A percentile compares a stretch with the other conserved stretches of the same genome.
These are phyloP conservation scores for Peromyscus maniculatus DNA, from an alignment of 2,113 vertebrate genomes.

Conservation along the genomic window DNA sequence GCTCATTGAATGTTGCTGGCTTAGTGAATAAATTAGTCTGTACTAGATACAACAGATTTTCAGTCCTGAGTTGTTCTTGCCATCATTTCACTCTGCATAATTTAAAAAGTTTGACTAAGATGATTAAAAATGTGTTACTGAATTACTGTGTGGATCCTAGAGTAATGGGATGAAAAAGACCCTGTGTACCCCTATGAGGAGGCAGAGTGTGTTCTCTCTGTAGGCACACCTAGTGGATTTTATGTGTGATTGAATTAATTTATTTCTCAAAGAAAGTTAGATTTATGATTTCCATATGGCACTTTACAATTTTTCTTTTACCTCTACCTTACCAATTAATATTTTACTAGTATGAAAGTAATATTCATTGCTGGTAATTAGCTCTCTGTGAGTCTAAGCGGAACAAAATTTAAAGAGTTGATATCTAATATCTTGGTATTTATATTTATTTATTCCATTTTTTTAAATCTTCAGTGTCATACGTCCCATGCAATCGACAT, in stretches of 20 bases:
- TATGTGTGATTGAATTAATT: slow-evolving; percentile 63
- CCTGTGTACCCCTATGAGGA: neutral
- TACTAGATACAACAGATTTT: slow-evolving; percentile 73
- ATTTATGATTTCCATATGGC: slow-evolving; percentile 61
- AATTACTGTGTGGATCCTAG: slow-evolving; percentile 65
- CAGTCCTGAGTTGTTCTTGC: slow-evolving; percentile 69
- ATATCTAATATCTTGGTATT: neutral
- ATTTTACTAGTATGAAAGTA: slow-evolving; percentile 50
- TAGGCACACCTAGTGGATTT: slow-evolving; percentile 48
- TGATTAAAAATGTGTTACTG: slow-evolving; percentile 75
- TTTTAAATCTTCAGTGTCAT: neutral
- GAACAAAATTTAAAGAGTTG: slow-evolving; percentile 1
- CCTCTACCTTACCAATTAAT: neutral
- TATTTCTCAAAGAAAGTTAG: slow-evolving; percentile 61
- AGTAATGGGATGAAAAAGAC: slow-evolving; percentile 49
- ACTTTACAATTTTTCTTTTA: slow-evolving; percentile 60
- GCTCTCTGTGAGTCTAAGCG: slow-evolving; percentile 25
- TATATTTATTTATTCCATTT: neutral
- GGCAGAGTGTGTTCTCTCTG: slow-evolving; percentile 12
- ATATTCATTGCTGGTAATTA: slow-evolving; percentile 31
- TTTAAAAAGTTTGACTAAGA: slow-evolving; percentile 69
- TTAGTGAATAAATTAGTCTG: slow-evolving; percentile 70
- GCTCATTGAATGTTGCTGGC: slow-evolving; percentile 65
- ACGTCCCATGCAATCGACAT: neutral
- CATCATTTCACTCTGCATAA: slow-evolving; percentile 76